phyloP scores from a whole-genome alignment of 2,797 vertebrate species.

The Chelmon rostratus region DNA sequence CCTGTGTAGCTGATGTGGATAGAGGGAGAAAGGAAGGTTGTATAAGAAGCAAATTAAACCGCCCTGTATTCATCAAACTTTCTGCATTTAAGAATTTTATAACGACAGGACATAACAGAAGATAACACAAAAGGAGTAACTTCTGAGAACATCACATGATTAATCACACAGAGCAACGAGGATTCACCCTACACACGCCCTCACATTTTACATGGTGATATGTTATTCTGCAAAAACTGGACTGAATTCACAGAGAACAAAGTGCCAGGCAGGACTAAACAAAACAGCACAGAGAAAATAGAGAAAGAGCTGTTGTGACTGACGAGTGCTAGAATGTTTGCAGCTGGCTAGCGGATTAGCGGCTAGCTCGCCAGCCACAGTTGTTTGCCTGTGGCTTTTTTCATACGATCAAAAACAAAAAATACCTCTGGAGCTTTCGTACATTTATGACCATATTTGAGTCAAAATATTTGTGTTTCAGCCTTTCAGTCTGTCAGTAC shows the following conservation, averaged over 20 bases:
- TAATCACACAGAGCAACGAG: not conserved
- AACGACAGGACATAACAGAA: no score
- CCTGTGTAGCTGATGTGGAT: not conserved
- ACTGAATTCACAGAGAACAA: no score
- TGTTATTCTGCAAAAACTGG: no score
- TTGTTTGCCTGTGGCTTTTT: not conserved
- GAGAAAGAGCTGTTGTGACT: not conserved
- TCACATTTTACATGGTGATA: no score
- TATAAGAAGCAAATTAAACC: not conserved
- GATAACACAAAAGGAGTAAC: no score
- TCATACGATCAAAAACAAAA: not conserved
- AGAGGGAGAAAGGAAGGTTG: not conserved
- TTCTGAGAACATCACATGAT: not conserved
- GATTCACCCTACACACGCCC: no score
- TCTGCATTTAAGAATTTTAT: not conserved
- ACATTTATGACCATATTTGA: not conserved
- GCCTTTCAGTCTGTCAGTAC: not conserved
- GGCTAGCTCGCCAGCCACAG: no score
- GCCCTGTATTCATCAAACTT: not conserved
- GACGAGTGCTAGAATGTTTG: not conserved
- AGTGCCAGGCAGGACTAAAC: no score
- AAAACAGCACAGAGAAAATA: not conserved
- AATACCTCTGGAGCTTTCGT: not conserved
- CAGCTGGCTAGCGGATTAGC: not conserved
- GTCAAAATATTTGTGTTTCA: not conserved